Evolutionary conservation across 1,140 invertebrate genomes (phyloP), one percentile per base, ranked within the genome.

Genomic region (Achatina immaculata): DNA sequence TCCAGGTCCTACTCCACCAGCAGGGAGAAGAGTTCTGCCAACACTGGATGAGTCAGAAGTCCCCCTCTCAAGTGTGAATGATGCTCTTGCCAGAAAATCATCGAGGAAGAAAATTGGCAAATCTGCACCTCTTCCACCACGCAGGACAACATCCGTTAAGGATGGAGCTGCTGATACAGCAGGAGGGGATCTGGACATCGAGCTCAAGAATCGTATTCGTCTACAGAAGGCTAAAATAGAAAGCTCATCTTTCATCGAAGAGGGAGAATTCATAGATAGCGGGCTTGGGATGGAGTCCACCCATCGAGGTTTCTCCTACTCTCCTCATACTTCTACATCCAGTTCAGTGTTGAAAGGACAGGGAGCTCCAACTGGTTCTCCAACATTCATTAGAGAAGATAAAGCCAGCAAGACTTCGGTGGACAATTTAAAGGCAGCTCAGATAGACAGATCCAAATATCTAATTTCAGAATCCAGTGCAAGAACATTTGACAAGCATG

Each of bases 151-250:
- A 0, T 84, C 83, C 0, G 83, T 83, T 31, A 84, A 81, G 78
- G 74, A 85, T 45, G 62, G 82, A 81, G 43, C 68, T 1, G 68
- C n/a, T 40, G 71, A 81, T 9, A 34, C 62, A 68, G 71, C 38
- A n/a, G 58, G 55, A n/a, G 83, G 84, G 16, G 84, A 86, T 45
- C 71, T 86, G 31, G 87, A 88, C 58, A 65, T 83, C 42, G 89
- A 90, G 78, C 82, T 90, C 2, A 89, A 89, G 73, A 85, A 84
- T 28, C 87, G 88, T 82, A 90, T 90, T 80, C 89, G 89, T 72
- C 82, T 87, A 48, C 89, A 90, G 79, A 90, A 90, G 79, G 89
- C 87, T 28, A 90, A 90, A 79, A 83, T 90, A 11, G 89, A 90
- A 81, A 87, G 86, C 74, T 81, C 84, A 45, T 83, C 83, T 38